Base-by-base conservation (phyloP, 2,888 invertebrate species). In the Dynastes tityus region DNA sequence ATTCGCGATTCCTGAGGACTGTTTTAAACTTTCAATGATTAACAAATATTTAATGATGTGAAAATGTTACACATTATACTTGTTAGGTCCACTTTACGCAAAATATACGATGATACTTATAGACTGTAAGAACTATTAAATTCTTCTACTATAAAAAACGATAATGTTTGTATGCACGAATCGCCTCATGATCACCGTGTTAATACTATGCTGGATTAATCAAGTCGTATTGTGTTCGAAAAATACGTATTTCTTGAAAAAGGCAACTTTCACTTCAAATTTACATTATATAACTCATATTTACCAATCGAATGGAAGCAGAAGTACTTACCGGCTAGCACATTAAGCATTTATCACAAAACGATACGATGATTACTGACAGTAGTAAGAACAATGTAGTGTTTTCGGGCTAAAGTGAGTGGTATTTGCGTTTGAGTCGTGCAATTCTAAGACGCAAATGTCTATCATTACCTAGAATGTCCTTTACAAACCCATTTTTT, bases 231-330 rank as follows among this genome's bases (percentile, higher is more conserved):
- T 55, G 55, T 68, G 27, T 58, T 65, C 55, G 64, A 67, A 68
- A 76, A 76, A 76, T 53, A 65, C 11, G 51, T 58, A 22, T 55
- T 76, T 67, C 22, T 68, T 27, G 51, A 67, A 76, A 76, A 76
- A 76, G 67, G 37, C 37, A 67, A 76, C 76, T 76, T 76, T 76
- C 76, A 76, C 76, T 76, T 76, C 53, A 76, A 61, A 65, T 67
- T 55, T 67, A 65, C 61, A 67, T 76, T 76, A 67, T 53, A 51
- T 67, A 76, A 76, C 64, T 65, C 32, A 67, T 76, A 67, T 76
- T 76, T 76, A 64, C 53, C 67, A 76, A 76, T 67, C 53, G 53
- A 29, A 58, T 55, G 76, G 53, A 76, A 65, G 27, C 64, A 67
- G 67, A 13, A 53, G 22, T 53, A 76, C 37, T 67, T 58, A 29